Evolutionary conservation across 1,140 invertebrate species (phyloP).

Genomic region (Drosophila tsacasi): DNA sequence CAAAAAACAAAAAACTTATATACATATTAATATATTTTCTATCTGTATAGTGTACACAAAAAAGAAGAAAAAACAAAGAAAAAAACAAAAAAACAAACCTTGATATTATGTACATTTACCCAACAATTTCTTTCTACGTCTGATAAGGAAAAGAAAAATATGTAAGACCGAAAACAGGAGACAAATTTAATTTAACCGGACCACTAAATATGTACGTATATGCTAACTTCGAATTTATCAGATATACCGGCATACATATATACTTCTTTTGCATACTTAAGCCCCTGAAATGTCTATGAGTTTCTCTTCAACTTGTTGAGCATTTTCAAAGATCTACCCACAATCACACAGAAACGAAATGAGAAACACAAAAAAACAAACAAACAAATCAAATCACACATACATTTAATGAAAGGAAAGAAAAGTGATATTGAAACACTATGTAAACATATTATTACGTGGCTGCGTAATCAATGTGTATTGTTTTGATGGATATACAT

Average conservation of each 20-base stretch:
- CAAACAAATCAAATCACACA: constrained; percentile 10
- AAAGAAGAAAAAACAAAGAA: constrained; percentile 3
- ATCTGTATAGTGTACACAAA: constrained; percentile 49
- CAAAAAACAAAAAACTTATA: constrained; percentile 6
- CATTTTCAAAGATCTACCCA: constrained; percentile 59
- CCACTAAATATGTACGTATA: constrained; percentile 61
- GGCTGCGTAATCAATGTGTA: constrained; percentile 68
- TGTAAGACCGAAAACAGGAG: constrained; percentile 30
- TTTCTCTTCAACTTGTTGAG: constrained; percentile 65
- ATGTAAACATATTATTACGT: constrained; percentile 77
- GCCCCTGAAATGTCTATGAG: constrained; percentile 33
- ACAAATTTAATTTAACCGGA: constrained; percentile 73
- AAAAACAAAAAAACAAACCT: constrained; percentile 31
- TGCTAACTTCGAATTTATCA: constrained; percentile 79
- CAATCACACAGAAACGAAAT: constrained; percentile 25
- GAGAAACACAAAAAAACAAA: background rate
- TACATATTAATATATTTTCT: constrained; percentile 60
- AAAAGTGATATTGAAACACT: constrained; percentile 80
- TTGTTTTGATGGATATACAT: constrained; percentile 80
- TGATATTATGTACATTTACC: constrained; percentile 76
- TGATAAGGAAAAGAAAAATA: constrained; percentile 22
- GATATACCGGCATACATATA: constrained; percentile 58
- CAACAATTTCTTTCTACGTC: constrained; percentile 33
- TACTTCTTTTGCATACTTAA: constrained; percentile 73
- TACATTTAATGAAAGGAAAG: constrained; percentile 48